Evolutionary conservation across 92 coral and sea anemone species (phyloP), one percentile per base, ranked within the genome.

Genomic region (Porites lobata): DNA sequence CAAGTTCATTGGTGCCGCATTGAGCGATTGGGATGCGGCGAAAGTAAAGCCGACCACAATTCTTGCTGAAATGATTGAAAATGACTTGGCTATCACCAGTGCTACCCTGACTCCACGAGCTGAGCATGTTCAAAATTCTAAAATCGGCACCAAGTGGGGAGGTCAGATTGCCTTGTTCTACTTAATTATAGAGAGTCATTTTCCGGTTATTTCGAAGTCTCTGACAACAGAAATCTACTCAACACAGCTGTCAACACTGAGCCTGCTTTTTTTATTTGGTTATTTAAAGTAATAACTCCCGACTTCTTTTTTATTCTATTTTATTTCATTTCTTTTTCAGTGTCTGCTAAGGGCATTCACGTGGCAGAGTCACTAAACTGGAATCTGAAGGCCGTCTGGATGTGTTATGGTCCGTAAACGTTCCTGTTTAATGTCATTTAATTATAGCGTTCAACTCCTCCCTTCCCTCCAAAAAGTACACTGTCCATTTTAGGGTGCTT

Each of bases 111-210:
- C 63, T 9, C 89, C 89, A 29, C 70, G 63, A 63, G 59, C 85
- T 19, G 76, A 65, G 20, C 90, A 90, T 69, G 65, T 82, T 38
- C 47, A 38, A 38, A 38, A 5, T 18, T 50, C 78, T 7, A 73
- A 50, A 19, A 66, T 18, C 71, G 89, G 82, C 18, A 84, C 72
- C 43, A 65, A 77, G 59, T 91, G 94, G 94, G 94, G 91, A 87
- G 94, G 94, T 91, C 47, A 38, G 32, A 1, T 2, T 29, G 32
- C 32, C 32, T 29, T 29, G 32, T 29, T 29, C 32, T 29, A 29
- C 32, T 29, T 1, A 1, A 29, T 29, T 29, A 29, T 29, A 29
- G 32, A 29, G 32, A 29, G 0, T 29, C 1, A 29, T 29, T 29
- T 29, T 29, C 32, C 32, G 1, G 32, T 29, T 29, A 29, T 29